Evolutionary conservation across 2,888 invertebrate genomes (phyloP).

Genomic region (Lasioglossum zephyrum): DNA sequence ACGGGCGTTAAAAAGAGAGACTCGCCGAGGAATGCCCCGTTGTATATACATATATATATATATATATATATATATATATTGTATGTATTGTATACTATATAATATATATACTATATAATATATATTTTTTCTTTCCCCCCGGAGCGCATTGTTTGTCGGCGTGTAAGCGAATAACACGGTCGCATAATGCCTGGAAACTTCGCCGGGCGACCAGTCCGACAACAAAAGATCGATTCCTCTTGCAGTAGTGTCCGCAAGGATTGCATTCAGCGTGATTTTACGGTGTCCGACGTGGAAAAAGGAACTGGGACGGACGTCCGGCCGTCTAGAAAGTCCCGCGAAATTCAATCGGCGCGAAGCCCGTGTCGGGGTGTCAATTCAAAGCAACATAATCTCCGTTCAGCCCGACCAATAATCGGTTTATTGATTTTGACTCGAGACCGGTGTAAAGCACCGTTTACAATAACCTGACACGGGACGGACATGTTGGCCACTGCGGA

Average conservation of each 20-base stretch:
- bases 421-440: slow-evolving; percentile 80
- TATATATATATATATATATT: not conserved
- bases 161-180: slow-evolving; percentile 41
- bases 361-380: slow-evolving; percentile 77
- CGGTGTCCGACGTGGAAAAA: slow-evolving; percentile 64
- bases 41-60: not conserved
- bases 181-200: slow-evolving; percentile 43
- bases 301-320: slow-evolving; percentile 75
- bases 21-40: not conserved
- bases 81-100: not conserved
- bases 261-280: slow-evolving; percentile 62
- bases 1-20: slow-evolving; percentile 5
- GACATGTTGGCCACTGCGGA: slow-evolving; percentile 5
- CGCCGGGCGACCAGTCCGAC: not conserved
- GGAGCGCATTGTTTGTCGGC: slow-evolving; percentile 24
- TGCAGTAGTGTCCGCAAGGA: slow-evolving; percentile 51
- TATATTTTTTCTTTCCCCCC: slow-evolving; percentile 15
- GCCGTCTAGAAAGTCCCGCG: slow-evolving; percentile 70
- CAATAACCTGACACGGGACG: slow-evolving; percentile 28
- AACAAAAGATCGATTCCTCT: slow-evolving; percentile 61
- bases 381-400: slow-evolving; percentile 81
- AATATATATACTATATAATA: not conserved
- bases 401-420: slow-evolving; percentile 79
- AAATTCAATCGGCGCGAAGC: slow-evolving; percentile 71
- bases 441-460: slow-evolving; percentile 50